Evolutionary conservation across 2,888 invertebrate species (phyloP).

Genomic region (Plebejus argus): DNA sequence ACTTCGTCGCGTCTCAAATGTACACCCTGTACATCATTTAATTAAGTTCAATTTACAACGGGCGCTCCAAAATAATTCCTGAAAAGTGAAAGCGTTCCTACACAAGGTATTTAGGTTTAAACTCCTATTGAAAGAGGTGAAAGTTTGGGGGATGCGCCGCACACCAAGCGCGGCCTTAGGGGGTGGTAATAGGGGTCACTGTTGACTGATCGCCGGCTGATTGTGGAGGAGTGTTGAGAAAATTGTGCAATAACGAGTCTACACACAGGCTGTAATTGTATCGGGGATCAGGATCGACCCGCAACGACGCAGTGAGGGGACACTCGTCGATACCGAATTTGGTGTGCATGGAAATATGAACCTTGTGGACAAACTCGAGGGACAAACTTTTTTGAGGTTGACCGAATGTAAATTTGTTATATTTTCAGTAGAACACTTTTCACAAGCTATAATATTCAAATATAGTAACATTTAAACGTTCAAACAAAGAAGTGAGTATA

Average conservation of each 20-base stretch:
- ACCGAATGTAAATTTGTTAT: too few relatives aligned
- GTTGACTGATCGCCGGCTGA: slow-evolving; percentile 46
- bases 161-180: slow-evolving; percentile 50
- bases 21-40: slow-evolving; percentile 47
- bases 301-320: slow-evolving; percentile 54
- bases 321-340: slow-evolving; percentile 46
- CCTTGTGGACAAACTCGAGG: slow-evolving; percentile 42
- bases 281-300: slow-evolving; percentile 74
- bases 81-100: slow-evolving; percentile 80
- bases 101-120: slow-evolving; percentile 80
- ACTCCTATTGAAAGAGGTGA: slow-evolving; percentile 80
- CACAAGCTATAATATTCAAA: too few relatives aligned
- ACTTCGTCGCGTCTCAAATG: slow-evolving; percentile 50
- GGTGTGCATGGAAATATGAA: slow-evolving; percentile 48
- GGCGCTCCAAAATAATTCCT: slow-evolving; percentile 66
- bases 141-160: slow-evolving; percentile 64
- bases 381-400: neutral
- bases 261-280: slow-evolving; percentile 77
- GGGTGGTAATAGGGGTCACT: slow-evolving; percentile 49
- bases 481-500: too few relatives aligned
- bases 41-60: slow-evolving; percentile 54
- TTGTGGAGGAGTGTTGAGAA: slow-evolving; percentile 64
- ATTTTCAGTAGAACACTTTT: too few relatives aligned
- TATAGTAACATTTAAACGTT: too few relatives aligned
- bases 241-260: slow-evolving; percentile 76